Evolutionary conservation across 2,888 invertebrate genomes (phyloP), one percentile per base, ranked within the genome.

Genomic region (Eupithecia insigniata): DNA sequence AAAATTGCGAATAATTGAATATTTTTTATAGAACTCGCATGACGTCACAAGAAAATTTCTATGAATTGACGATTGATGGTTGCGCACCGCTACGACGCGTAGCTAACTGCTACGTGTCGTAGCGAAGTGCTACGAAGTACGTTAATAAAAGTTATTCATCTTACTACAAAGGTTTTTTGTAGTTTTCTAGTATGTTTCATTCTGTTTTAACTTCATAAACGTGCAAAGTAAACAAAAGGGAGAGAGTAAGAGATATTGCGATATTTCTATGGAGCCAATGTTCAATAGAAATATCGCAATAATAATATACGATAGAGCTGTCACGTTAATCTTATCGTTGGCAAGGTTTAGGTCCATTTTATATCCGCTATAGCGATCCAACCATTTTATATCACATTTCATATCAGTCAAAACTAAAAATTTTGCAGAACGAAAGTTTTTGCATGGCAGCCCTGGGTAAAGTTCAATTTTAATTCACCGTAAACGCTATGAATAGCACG

Each of bases 21-120:
- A 43, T 43, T 6, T 18, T 16, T 55, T 55, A 2, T 0, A 55
- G 12, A 26, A 8, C 6, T 30, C 30, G 18, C 39, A n/a, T 65
- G n/a, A n/a, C n/a, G 18, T 26, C 1, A 18, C 46, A 66, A 30
- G 66, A n/a, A n/a, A n/a, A n/a, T n/a, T n/a, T n/a, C n/a, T n/a
- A n/a, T n/a, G n/a, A n/a, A n/a, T n/a, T n/a, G n/a, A n/a, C n/a
- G n/a, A n/a, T n/a, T n/a, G n/a, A n/a, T n/a, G n/a, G n/a, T n/a
- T n/a, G n/a, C n/a, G 66, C 30, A 7, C 7, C 32, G n/a, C 22
- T 51, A 51, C 51, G 66, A 60, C 28, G 3, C 58, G 58, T 67
- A 60, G 67, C 36, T 22, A 26, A 1, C 4, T 22, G 62, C 62
- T 32, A 62, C 34, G 28, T 10, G 34, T n/a, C 58, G 58, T 67